Evolutionary conservation across 2,888 invertebrate species (phyloP), one percentile per base, ranked within the genome.

Genomic region (Sialis fuliginosa): DNA sequence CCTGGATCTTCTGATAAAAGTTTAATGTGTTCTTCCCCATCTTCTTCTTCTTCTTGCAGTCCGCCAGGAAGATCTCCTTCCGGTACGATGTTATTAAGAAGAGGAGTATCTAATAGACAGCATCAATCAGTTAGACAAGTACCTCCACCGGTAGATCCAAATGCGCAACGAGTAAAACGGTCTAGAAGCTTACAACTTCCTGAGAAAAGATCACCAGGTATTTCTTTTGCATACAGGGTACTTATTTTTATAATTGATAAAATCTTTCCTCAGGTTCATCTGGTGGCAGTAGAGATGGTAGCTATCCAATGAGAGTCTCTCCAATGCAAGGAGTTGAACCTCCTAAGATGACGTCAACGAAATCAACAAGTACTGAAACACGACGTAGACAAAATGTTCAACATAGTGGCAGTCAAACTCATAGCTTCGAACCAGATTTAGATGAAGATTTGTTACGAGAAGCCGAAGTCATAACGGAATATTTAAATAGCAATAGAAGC

Each of bases 161-260:
- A 52, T 31, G 42, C 55, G 8, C 58, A 59, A 47, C 56, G 69
- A 44, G 72, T 72, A 9, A 55, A 71, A 49, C 60, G 74, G 31
- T 72, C 72, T 1, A 68, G 77, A 54, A 79, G 79, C 52, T 64
- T 79, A 31, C 79, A 79, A 55, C 62, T 79, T 31, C 77, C 75
- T 1, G 79, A 79, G 54, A 67, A 68, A 52, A 65, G 68, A 35
- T 73, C 74, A 1, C 71, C 72, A 0, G 46, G 51, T 42, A 48
- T 45, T 42, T 59, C 60, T 47, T 52, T 53, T 32, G 37, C 22
- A 22, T 22, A 22, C 22, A 22, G 22, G 4, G 4, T 4, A 2
- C 2, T 22, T 22, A 22, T 22, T 22, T 22, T 22, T 22, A 22
- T 22, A 22, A 22, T 22, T 22, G 22, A 22, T 22, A 2, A 2